These are phyloP conservation scores for Micoletzkya japonica DNA, from an alignment of 2,888 invertebrate genomes.

Conservation along the genomic window DNA sequence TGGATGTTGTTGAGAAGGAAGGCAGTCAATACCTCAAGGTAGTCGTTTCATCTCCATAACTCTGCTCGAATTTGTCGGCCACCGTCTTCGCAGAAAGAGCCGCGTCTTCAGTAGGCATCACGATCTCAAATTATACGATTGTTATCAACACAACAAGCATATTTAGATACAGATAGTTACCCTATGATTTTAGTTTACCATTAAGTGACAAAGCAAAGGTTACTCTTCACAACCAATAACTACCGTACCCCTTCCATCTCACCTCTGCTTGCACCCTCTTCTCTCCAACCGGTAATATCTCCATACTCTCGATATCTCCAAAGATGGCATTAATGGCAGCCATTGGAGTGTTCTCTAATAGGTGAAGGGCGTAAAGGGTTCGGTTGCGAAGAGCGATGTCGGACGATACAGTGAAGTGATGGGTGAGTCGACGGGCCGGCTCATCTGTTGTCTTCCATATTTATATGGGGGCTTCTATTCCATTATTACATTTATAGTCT, in stretches of 20 bases:
- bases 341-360: neutral
- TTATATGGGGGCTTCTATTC: too few species aligned
- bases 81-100: neutral
- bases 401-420: neutral
- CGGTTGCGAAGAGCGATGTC: neutral
- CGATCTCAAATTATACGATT: neutral
- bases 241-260: too few species aligned
- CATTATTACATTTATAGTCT: too few species aligned
- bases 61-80: conserved; percentile 5
- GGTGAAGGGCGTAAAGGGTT: conserved; percentile 15
- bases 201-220: too few species aligned
- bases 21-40: neutral
- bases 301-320: neutral
- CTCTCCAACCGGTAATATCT: neutral
- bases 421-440: neutral
- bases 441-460: too few species aligned
- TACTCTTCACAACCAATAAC: neutral
- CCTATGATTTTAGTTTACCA: too few species aligned
- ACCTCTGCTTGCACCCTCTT: conserved; percentile 21
- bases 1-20: neutral
- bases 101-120: conserved; percentile 15
- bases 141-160: too few species aligned
- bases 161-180: too few species aligned
- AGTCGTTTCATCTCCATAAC: conserved; percentile 12
- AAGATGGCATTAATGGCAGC: neutral